Evolutionary conservation across 2,888 invertebrate species (phyloP).

Genomic region (Melipona beecheii): DNA sequence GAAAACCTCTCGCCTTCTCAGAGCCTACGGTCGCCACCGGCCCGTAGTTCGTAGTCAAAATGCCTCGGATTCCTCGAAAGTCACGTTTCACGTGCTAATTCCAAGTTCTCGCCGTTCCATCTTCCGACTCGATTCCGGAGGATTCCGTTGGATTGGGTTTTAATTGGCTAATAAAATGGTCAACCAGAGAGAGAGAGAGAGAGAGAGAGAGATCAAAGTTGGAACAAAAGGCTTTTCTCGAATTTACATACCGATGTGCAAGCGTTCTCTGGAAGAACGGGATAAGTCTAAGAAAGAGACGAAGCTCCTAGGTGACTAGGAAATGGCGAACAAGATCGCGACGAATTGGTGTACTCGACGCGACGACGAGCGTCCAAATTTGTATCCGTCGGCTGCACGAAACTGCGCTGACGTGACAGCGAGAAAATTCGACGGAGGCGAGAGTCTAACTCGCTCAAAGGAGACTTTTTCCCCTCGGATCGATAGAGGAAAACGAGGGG

Average conservation of each 20-base stretch:
- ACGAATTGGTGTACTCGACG: no score
- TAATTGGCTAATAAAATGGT: no score
- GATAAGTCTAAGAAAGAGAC: no score
- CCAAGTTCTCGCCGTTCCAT: neutral
- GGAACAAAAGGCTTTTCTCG: no score
- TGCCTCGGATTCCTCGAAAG: neutral
- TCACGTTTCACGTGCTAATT: neutral
- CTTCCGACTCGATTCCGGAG: neutral
- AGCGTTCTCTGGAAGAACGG: no score
- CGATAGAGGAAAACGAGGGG: neutral
- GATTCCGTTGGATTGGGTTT: neutral
- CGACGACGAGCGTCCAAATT: no score
- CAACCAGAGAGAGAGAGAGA: no score
- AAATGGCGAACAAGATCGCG: no score
- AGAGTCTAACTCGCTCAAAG: neutral
- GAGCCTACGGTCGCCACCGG: neutral
- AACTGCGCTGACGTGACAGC: neutral
- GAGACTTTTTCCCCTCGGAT: conserved; percentile 11
- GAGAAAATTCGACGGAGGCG: neutral
- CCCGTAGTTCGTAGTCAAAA: conserved; percentile 1
- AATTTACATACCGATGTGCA: no score
- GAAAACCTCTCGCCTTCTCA: conserved; percentile 15
- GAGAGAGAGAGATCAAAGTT: no score
- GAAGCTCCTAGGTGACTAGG: no score
- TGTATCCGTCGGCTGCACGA: neutral